Conservation (phyloP, 2,113 vertebrate genomes). For the Lynx canadensis region DNA sequence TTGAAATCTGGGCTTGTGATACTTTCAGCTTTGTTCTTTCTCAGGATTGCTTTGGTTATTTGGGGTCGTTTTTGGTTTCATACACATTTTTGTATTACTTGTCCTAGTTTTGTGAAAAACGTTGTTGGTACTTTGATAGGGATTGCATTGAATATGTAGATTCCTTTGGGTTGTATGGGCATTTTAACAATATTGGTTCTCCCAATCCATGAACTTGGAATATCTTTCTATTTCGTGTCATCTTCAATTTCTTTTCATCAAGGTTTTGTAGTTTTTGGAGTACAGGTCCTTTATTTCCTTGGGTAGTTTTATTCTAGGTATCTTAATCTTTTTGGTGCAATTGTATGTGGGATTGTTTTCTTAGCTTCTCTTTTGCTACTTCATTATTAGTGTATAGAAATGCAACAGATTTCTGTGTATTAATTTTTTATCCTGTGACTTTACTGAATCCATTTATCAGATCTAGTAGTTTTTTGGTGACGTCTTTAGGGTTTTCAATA, state of each 20-base stretch:
- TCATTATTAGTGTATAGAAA: background rate
- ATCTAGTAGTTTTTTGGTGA: background rate
- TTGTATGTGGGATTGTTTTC: background rate
- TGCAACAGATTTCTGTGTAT: background rate
- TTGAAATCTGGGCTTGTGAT: no score
- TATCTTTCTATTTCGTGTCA: no score
- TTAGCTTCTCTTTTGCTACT: background rate
- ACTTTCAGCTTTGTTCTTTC: background rate
- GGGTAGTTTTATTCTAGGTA: background rate
- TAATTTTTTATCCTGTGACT: background rate
- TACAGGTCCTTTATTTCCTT: background rate
- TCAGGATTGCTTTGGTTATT: background rate
- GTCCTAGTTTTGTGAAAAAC: no score
- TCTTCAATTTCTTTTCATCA: background rate
- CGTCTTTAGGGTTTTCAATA: background rate
- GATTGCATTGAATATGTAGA: no score
- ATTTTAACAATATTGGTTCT: background rate
- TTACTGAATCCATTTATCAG: background rate
- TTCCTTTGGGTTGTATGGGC: background rate
- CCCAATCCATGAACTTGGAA: background rate
- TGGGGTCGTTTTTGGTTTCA: background rate
- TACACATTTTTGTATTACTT: no score
- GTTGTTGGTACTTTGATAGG: no score
- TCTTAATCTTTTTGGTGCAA: background rate
- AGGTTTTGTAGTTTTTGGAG: background rate